Evolutionary conservation across 2,113 vertebrate species (phyloP).

Genomic region (Dromiciops gliroides): DNA sequence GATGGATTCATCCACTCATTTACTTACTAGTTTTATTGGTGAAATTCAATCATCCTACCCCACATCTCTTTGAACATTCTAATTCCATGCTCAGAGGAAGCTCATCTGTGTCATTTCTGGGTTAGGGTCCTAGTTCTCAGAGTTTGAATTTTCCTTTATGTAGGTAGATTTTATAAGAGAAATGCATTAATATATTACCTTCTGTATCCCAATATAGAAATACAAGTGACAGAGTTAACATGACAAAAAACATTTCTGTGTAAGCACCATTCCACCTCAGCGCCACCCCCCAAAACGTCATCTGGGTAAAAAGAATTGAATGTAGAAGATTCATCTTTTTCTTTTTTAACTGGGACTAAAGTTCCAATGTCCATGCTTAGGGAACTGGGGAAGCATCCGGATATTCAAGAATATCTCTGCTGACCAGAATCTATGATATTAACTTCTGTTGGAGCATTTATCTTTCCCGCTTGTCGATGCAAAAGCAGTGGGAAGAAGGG

Average conservation of each 20-base stretch:
- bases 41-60: background rate
- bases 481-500: background rate
- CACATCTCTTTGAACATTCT: background rate
- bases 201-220: background rate
- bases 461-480: constrained; percentile 14
- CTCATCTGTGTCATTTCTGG: background rate
- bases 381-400: background rate
- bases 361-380: background rate
- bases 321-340: background rate
- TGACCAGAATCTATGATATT: constrained; percentile 19
- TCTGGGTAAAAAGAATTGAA: background rate
- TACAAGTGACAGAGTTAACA: background rate
- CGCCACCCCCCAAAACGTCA: background rate
- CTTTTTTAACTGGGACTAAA: background rate
- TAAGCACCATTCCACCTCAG: background rate
- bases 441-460: constrained; percentile 49
- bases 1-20: background rate
- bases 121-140: background rate
- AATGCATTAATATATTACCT: background rate
- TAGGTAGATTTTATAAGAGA: background rate
- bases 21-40: background rate
- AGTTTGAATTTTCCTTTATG: background rate
- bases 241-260: background rate
- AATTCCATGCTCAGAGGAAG: constrained; percentile 38
- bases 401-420: background rate